Base-by-base conservation (phyloP, 1,140 invertebrate species). In the Papilio aristodemus region DNA sequence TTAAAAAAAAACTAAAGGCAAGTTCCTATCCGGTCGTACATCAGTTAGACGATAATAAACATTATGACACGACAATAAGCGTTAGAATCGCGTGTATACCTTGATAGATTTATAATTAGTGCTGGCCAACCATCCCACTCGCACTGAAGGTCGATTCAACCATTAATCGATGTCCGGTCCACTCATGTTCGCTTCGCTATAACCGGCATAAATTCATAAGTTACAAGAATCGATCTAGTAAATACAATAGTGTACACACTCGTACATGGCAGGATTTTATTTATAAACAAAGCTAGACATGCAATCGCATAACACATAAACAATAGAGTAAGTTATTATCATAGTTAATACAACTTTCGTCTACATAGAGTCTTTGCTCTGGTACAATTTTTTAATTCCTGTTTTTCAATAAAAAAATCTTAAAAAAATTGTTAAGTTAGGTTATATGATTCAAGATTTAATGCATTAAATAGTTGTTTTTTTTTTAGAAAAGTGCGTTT, bases 81-180 rank as follows among this genome's bases (percentile, higher is more conserved):
- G 6, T 36, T 46, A 14, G 10, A 50, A 50, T 50, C 4, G 41
- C 27, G 46, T 66, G 63, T n/a, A 50, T 22, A 10, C n/a, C 4
- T 39, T 66, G 43, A 66, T 66, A 50, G 25, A 50, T 66, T 66
- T 66, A 66, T 66, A 66, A 66, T 66, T 66, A 66, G 63, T 32
- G 63, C 11, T 11, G 39, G 63, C n/a, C 43, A 46, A 10, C 41
- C n/a, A 4, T 50, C 14, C 25, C 63, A 5, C n/a, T 32, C 17
- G 39, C 25, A 66, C 41, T 46, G 25, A 66, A 66, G 63, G 63
- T 66, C 63, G 41, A 46, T 50, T 32, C 14, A 25, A 32, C 43
- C 63, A 50, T 66, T 46, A 66, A 66, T 66, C 63, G 63, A 66
- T 46, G 63, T 50, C 58, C 41, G 39, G 41, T 66, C 22, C 39